phyloP scores from a whole-genome alignment of 2,888 invertebrate species.

The Eupithecia exiguata region DNA sequence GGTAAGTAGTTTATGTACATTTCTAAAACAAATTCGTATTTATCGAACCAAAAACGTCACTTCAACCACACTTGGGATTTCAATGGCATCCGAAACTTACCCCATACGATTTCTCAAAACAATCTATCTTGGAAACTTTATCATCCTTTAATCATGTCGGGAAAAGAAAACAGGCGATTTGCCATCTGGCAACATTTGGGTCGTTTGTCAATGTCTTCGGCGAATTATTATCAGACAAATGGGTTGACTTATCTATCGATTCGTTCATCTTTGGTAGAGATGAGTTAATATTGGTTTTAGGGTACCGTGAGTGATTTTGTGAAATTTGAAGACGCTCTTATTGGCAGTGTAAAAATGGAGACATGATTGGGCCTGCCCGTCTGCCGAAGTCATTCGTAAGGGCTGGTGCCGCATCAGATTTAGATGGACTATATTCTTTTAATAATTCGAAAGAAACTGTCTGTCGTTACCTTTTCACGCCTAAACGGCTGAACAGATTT shows the following conservation, averaged over 20 bases:
- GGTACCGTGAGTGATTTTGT: constrained; percentile 26
- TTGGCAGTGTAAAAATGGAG: neutral
- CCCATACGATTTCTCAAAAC: constrained; percentile 13
- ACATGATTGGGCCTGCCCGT: too few species aligned
- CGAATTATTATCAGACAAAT: constrained; percentile 65
- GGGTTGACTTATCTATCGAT: constrained; percentile 66
- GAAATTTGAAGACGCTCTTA: neutral
- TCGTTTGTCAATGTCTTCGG: constrained; percentile 61
- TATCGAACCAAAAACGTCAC: neutral
- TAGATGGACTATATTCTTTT: too few species aligned
- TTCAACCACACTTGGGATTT: constrained; percentile 8
- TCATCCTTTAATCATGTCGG: constrained; percentile 39
- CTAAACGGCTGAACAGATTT: too few species aligned
- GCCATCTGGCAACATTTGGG: constrained; percentile 58
- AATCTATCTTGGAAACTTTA: constrained; percentile 38
- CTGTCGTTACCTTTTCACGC: too few species aligned
- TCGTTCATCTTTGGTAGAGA: constrained; percentile 51
- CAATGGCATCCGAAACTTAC: constrained; percentile 13
- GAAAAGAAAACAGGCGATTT: constrained; percentile 59
- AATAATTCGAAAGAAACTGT: too few species aligned
- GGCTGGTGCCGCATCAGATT: too few species aligned
- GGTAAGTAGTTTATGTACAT: too few species aligned
- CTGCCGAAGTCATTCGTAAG: too few species aligned
- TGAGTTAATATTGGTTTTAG: constrained; percentile 54
- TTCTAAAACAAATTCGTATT: neutral